Percentiles rank a stretch among this genome's conserved stretches.
Evolutionary conservation across 2,797 vertebrate species (phyloP).

Genomic region (Eospalax fontanierii): DNA sequence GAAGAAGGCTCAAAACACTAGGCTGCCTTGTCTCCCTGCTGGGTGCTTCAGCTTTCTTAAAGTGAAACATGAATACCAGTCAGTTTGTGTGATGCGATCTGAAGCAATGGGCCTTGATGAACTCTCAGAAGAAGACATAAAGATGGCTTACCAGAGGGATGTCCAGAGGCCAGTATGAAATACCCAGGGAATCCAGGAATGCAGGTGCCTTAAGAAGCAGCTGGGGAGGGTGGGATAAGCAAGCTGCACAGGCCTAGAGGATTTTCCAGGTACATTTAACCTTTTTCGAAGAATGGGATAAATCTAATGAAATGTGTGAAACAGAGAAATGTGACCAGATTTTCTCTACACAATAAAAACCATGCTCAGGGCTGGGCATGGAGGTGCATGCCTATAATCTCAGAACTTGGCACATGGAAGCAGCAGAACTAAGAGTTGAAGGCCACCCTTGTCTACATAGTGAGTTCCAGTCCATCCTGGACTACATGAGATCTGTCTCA

Average conservation of each 20-base stretch:
- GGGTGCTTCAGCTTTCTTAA: background rate
- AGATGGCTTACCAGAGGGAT: no score
- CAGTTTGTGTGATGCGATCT: background rate
- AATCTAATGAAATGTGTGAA: background rate
- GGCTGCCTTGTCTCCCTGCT: background rate
- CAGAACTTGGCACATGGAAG: background rate
- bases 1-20: background rate
- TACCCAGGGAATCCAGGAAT: background rate
- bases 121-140: no score
- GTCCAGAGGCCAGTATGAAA: no score
- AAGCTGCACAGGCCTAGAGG: background rate
- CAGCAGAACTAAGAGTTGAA: background rate
- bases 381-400: no score
- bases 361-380: accelerated
- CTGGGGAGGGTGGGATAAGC: background rate
- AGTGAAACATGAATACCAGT: no score
- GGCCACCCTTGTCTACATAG: no score
- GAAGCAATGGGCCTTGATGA: no score
- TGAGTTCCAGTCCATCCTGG: background rate
- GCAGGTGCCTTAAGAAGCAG: background rate
- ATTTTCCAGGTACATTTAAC: accelerated
- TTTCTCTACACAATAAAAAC: background rate
- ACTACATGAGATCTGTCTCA: background rate
- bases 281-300: accelerated
- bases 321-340: background rate